Evolutionary conservation across 2,113 vertebrate genomes (phyloP).

Genomic region (Bettongia penicillata): DNA sequence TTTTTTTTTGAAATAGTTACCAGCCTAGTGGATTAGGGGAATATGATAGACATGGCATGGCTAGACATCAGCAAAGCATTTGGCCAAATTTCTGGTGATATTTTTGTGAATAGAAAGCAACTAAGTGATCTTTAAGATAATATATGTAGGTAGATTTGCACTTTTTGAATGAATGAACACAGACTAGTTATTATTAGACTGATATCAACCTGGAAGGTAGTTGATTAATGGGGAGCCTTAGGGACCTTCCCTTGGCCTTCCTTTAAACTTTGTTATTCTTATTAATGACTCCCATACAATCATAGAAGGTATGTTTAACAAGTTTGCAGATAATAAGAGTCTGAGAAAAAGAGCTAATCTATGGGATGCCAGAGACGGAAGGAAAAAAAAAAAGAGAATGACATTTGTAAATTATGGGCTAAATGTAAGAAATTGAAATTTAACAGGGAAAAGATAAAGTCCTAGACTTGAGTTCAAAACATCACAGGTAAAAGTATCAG

Average conservation of each 20-base stretch:
- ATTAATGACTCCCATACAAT: background rate
- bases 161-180: background rate
- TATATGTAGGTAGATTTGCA: background rate
- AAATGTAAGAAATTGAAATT: background rate
- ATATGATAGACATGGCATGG: background rate
- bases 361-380: background rate
- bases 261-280: background rate
- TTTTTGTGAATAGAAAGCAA: background rate
- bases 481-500: background rate
- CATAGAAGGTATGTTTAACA: background rate
- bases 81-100: background rate
- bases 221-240: background rate
- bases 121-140: background rate
- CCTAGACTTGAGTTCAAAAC: background rate
- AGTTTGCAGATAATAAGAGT: background rate
- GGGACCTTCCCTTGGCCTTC: background rate
- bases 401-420: background rate
- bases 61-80: background rate
- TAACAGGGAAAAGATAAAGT: background rate
- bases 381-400: background rate
- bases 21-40: background rate
- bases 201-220: background rate
- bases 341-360: background rate
- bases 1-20: too few relatives aligned
- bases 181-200: background rate